phyloP scores from a whole-genome alignment of 2,113 vertebrate genomes.

The Lamprotornis superbus region DNA sequence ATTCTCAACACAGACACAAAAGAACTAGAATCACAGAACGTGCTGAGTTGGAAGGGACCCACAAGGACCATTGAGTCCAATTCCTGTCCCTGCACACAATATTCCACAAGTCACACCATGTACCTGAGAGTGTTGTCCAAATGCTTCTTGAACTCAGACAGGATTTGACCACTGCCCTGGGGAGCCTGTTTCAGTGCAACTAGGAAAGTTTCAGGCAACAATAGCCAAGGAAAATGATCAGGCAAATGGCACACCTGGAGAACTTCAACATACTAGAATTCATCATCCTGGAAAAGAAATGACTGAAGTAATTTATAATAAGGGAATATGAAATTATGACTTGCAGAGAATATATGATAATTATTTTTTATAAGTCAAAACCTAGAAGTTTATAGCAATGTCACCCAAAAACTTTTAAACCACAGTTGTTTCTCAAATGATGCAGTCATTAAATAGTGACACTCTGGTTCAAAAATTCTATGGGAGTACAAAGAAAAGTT shows the following conservation, averaged over 20 bases:
- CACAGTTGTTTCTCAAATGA: neutral
- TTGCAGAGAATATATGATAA: neutral
- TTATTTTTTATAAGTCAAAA: neutral
- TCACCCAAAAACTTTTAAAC: neutral
- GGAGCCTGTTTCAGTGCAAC: neutral
- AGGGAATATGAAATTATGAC: neutral
- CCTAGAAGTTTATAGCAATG: neutral
- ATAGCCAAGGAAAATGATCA: neutral
- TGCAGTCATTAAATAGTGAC: neutral
- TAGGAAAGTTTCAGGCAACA: neutral
- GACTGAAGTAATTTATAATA: neutral
- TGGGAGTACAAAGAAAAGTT: neutral
- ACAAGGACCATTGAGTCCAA: neutral
- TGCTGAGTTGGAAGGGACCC: neutral
- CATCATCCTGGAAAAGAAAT: neutral
- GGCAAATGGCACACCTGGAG: neutral
- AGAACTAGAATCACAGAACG: neutral
- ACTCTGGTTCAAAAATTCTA: neutral
- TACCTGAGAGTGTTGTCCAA: neutral
- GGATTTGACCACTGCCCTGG: neutral
- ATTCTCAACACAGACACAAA: neutral
- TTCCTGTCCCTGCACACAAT: neutral
- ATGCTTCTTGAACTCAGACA: neutral
- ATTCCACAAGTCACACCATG: neutral
- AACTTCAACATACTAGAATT: neutral